Percentiles rank a stretch among this genome's conserved stretches.
phyloP scores from a whole-genome alignment of 1,140 invertebrate species.

The Drosophila setifemur region DNA sequence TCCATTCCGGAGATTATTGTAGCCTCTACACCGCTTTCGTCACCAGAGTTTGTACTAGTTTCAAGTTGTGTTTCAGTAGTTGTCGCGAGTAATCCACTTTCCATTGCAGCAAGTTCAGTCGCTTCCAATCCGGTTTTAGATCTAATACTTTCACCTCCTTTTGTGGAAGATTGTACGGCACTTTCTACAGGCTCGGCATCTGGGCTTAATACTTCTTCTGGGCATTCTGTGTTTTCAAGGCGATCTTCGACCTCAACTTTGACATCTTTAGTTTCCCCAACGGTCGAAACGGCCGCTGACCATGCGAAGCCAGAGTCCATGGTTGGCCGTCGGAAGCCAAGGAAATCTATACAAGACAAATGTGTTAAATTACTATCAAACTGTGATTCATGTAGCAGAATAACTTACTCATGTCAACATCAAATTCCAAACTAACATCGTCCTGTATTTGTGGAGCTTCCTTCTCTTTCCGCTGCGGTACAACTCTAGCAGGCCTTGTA shows the following conservation, averaged over 20 bases:
- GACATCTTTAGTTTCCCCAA: constrained; percentile 3
- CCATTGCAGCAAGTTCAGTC: background rate
- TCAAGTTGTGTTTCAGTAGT: background rate
- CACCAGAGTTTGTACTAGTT: background rate
- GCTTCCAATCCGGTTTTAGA: background rate
- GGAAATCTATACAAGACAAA: constrained; percentile 37
- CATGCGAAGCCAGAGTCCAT: constrained; percentile 46
- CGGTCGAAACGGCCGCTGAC: background rate
- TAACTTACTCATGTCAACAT: constrained; percentile 35
- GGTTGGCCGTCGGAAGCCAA: constrained; percentile 48
- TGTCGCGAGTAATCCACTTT: no score
- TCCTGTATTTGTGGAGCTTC: background rate
- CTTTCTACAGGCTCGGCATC: background rate
- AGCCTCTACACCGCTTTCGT: background rate
- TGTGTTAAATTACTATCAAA: no score
- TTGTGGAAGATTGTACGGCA: background rate
- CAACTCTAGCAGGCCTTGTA: background rate
- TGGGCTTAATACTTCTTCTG: background rate
- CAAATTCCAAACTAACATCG: constrained; percentile 42
- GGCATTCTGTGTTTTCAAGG: background rate
- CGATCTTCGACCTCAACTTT: background rate
- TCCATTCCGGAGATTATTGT: background rate
- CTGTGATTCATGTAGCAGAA: background rate
- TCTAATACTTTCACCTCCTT: background rate
- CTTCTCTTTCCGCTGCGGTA: background rate